Conservation (phyloP, 1,140 invertebrate genomes). For the Ooceraea biroi region DNA sequence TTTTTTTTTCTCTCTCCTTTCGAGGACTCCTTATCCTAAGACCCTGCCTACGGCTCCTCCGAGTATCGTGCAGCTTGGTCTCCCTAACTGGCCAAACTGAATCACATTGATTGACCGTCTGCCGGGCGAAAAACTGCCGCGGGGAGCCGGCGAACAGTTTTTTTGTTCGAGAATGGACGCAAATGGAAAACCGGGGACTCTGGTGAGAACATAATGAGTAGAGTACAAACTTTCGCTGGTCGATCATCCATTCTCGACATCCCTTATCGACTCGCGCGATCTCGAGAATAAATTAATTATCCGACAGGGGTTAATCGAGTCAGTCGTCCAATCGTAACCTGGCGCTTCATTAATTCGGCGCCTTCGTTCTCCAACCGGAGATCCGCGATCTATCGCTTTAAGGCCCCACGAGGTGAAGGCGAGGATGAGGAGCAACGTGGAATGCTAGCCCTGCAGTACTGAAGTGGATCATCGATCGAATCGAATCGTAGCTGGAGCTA, state of each 20-base stretch:
- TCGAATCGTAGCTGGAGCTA: too few species aligned
- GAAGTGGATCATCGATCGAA: too few species aligned
- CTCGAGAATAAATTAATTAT: slow-evolving; percentile 80
- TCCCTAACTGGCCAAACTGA: slow-evolving; percentile 81
- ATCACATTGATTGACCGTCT: slow-evolving; percentile 84
- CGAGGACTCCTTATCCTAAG: slow-evolving; percentile 79
- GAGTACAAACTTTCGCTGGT: slow-evolving; percentile 64
- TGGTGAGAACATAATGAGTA: slow-evolving; percentile 22
- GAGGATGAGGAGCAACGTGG: neutral
- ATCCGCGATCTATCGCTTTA: neutral
- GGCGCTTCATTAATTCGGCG: slow-evolving; percentile 67
- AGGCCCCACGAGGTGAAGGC: neutral
- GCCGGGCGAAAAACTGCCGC: slow-evolving; percentile 60
- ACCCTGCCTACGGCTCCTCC: slow-evolving; percentile 67
- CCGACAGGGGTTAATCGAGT: slow-evolving; percentile 76
- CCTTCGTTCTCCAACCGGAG: too few species aligned
- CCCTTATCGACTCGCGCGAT: slow-evolving; percentile 72
- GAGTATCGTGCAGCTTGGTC: slow-evolving; percentile 61
- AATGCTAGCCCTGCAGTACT: too few species aligned
- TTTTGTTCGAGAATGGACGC: slow-evolving; percentile 21
- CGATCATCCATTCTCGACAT: slow-evolving; percentile 65
- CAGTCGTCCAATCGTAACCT: slow-evolving; percentile 72
- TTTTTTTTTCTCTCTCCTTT: slow-evolving; percentile 64
- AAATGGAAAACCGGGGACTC: slow-evolving; percentile 1
- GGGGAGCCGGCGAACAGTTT: slow-evolving; percentile 25